Conservation (phyloP, 35 echinoderm and acorn worm species). For the Amphiura filiformis region DNA sequence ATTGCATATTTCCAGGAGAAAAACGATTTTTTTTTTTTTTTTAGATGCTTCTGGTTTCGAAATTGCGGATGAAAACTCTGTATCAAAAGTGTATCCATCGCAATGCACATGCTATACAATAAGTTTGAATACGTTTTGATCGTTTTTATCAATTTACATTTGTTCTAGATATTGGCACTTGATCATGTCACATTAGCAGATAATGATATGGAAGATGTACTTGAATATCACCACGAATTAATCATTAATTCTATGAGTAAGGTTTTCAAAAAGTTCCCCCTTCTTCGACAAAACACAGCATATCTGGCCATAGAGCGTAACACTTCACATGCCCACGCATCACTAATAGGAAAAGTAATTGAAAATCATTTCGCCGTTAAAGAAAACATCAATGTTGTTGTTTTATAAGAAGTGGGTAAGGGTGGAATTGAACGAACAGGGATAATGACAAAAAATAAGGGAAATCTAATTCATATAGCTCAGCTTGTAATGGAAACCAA, state of each 20-base stretch:
- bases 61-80: background rate
- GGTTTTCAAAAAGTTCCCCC: background rate
- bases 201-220: background rate
- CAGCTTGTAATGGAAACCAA: background rate
- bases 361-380: background rate
- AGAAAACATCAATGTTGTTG: background rate
- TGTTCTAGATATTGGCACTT: background rate
- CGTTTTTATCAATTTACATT: background rate
- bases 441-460: constrained; percentile 17
- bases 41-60: background rate
- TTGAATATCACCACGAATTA: background rate
- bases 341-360: background rate
- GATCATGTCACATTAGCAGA: background rate
- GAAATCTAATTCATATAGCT: constrained; percentile 1
- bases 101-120: background rate
- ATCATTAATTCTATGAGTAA: background rate
- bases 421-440: background rate
- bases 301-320: background rate
- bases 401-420: background rate
- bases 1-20: background rate
- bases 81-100: background rate
- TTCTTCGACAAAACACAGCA: background rate
- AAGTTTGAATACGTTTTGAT: background rate
- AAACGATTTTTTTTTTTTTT: background rate
- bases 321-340: constrained; percentile 14